These are phyloP conservation scores for Hydrotaea cyrtoneurina DNA, from an alignment of 2,888 invertebrate species.

Conservation along the genomic window DNA sequence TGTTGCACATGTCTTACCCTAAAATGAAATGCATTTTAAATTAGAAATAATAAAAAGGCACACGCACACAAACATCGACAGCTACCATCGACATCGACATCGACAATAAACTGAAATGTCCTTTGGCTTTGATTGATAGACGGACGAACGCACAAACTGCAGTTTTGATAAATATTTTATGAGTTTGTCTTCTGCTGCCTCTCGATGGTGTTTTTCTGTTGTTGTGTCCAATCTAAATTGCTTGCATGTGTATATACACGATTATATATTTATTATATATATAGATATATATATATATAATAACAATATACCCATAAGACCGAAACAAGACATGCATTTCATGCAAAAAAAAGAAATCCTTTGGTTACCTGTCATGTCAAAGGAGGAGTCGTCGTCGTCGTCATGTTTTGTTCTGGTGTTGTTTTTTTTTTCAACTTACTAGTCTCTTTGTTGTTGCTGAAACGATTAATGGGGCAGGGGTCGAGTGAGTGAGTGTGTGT, in stretches of 20 bases:
- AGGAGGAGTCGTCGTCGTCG: neutral
- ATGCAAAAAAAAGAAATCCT: conserved; percentile 23
- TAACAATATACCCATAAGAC: neutral
- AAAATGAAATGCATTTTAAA: conserved; percentile 66
- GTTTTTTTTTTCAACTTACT: neutral
- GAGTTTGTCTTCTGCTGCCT: conserved; percentile 25
- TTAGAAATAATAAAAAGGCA: conserved; percentile 43
- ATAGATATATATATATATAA: neutral
- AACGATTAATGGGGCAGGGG: neutral
- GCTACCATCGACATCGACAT: neutral
- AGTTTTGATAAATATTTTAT: conserved; percentile 66
- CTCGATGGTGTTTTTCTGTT: neutral
- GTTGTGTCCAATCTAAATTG: neutral
- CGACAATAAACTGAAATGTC: conserved; percentile 45
- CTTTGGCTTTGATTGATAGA: conserved; percentile 67
- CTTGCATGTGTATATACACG: neutral
- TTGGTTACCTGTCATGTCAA: conserved; percentile 57
- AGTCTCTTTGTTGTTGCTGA: conserved; percentile 1
- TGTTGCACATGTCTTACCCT: neutral
- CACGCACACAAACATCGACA: neutral
- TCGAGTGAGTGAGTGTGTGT: too few relatives aligned
- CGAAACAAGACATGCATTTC: conserved; percentile 24
- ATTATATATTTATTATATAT: conserved; percentile 4
- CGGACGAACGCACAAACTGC: conserved; percentile 64
- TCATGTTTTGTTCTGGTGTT: neutral